These are phyloP conservation scores for Hormaphis cornu DNA, from an alignment of 1,140 invertebrate genomes.

Conservation along the genomic window DNA sequence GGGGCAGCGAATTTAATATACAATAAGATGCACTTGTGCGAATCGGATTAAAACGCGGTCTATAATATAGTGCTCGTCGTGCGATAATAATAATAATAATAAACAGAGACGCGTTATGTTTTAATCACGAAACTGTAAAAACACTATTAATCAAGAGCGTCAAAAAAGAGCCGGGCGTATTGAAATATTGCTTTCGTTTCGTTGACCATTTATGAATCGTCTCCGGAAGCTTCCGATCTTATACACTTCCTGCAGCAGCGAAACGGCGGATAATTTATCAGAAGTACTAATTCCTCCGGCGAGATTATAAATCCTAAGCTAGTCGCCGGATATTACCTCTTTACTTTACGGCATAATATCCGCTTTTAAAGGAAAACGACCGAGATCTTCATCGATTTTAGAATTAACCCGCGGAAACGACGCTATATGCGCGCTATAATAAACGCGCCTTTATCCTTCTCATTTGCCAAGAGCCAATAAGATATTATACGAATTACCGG, in stretches of 20 bases:
- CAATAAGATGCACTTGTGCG: too few species aligned
- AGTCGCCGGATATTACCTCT: constrained; percentile 30
- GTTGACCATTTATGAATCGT: constrained; percentile 24
- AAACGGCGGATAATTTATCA: constrained; percentile 17
- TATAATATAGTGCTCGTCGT: too few species aligned
- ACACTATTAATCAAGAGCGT: neutral
- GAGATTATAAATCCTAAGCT: constrained; percentile 31
- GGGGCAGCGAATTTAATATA: too few species aligned
- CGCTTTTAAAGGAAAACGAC: constrained; percentile 11
- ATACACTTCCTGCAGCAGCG: constrained; percentile 6
- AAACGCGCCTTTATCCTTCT: constrained; percentile 2
- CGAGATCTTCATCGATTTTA: constrained; percentile 23
- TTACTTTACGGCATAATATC: constrained; percentile 31
- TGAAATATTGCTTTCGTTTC: constrained; percentile 18
- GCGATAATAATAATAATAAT: too few species aligned
- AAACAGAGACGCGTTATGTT: too few species aligned
- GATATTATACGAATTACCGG: constrained; percentile 4
- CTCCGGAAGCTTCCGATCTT: constrained; percentile 22
- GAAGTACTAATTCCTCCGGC: constrained; percentile 24
- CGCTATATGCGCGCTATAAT: too few species aligned
- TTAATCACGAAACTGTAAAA: constrained; percentile 17
- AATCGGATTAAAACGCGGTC: too few species aligned
- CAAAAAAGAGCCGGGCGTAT: neutral
- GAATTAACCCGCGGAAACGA: too few species aligned
- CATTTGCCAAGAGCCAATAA: neutral